Evolutionary conservation across 2,797 vertebrate genomes (phyloP), one percentile per base, ranked within the genome.

Genomic region (Sus cebifrons): DNA sequence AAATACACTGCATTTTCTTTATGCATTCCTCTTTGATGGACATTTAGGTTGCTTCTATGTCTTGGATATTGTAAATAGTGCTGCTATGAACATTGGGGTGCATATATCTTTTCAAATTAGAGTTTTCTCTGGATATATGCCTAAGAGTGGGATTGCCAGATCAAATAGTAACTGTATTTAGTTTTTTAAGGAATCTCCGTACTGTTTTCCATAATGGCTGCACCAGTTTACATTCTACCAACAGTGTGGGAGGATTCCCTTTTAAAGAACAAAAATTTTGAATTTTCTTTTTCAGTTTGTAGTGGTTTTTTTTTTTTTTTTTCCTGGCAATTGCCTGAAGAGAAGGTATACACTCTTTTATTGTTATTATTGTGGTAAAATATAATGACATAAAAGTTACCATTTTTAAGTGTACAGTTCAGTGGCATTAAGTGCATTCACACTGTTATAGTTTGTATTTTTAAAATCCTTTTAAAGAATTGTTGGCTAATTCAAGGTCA

Each of bases 191-290:
- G 74, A 77, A 20, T 16, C 16, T 56, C 52, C 20, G 3, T 21
- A 60, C 58, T 60, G 8, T 60, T 60, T 9, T 60, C 20, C 20
- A 4, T 56, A 77, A 52, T 77, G 52, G 54, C 75, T 21, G 11
- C n/a, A n/a, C 11, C 18, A 54, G 2, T 77, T 56, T 77, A 77
- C 52, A 32, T 56, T 77, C 18, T 29, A 56, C 54, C 17, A 56
- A 29, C 11, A 4, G 62, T 56, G 52, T 77, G n/a, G 3, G 52
- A 78, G 52, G 18, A 17, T 78, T 78, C 29, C 52, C 29, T 89
- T 87, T 79, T 91, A 58, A 87, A 67, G 56, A 87, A 83, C 7
- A 73, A 58, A 96, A 67, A 6, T 81, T 91, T 91, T 77, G 40
- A 75, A 67, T 56, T 74, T 81, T 32, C 25, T 82, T 92, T 73